These are phyloP conservation scores for Aphidius gifuensis DNA, from an alignment of 1,140 invertebrate species.

Conservation along the genomic window DNA sequence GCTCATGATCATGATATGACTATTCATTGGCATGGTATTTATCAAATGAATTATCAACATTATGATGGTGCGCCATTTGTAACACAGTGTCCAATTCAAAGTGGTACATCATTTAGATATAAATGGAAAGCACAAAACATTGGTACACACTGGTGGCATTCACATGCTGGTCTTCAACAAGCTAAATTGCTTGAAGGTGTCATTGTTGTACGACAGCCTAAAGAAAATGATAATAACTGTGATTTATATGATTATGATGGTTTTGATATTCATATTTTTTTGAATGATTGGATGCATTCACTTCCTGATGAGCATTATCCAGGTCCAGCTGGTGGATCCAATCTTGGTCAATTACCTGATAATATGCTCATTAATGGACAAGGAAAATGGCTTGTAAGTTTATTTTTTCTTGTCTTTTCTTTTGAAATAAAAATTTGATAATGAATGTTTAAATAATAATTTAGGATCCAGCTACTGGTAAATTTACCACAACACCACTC, in stretches of 20 bases:
- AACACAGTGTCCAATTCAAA: slow-evolving; percentile 85
- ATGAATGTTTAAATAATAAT: neutral
- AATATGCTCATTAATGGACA: slow-evolving; percentile 25
- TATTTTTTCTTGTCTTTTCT: neutral
- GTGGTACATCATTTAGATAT: slow-evolving; percentile 81
- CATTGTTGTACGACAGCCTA: slow-evolving; percentile 76
- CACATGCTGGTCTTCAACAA: slow-evolving; percentile 82
- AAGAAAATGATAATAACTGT: slow-evolving; percentile 69
- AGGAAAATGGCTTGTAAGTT: slow-evolving; percentile 20
- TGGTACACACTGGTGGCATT: slow-evolving; percentile 90
- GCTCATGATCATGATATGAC: slow-evolving; percentile 76
- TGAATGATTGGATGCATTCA: slow-evolving; percentile 84
- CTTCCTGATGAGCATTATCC: slow-evolving; percentile 68
- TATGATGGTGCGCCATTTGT: slow-evolving; percentile 89
- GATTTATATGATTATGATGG: slow-evolving; percentile 78
- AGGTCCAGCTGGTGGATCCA: slow-evolving; percentile 57
- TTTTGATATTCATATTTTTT: slow-evolving; percentile 73
- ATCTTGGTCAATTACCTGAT: slow-evolving; percentile 48
- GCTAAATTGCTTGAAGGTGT: slow-evolving; percentile 82
- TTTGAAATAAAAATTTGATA: neutral
- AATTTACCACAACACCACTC: slow-evolving; percentile 23
- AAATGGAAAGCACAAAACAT: slow-evolving; percentile 68
- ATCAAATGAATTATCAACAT: slow-evolving; percentile 76
- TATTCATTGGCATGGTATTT: slow-evolving; percentile 87
- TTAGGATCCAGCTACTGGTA: slow-evolving; percentile 17